Evolutionary conservation across 2,113 vertebrate genomes (phyloP), one percentile per base, ranked within the genome.

Genomic region (Periophthalmus modestus): DNA sequence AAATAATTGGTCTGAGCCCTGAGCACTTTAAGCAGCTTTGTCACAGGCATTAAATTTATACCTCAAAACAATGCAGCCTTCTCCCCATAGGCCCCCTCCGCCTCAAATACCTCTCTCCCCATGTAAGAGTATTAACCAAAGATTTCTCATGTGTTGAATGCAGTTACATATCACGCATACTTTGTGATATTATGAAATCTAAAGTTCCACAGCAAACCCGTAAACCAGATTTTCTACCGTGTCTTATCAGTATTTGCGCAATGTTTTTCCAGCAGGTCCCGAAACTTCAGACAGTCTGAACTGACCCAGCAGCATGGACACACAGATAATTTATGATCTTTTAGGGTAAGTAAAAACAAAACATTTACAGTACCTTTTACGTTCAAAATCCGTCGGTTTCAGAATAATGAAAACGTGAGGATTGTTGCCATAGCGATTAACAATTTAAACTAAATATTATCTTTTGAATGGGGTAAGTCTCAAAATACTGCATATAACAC

Each of bases 71-170:
- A 84, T 74, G 71, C 65, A 54, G 47, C 71, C 68, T 72, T 76
- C 50, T 66, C 68, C 75, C 68, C 19, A 48, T 24, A 14, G 59
- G 61, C 67, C 71, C 62, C 21, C 71, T n/a, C 62, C 68, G 18
- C 24, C 21, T 1, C 57, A 34, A 36, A 65, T 65, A 65, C 61
- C 61, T 34, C 61, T 85, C 85, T 84, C 90, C 87, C 78, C 89
- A 88, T 74, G n/a, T 92, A 93, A 93, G 90, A 90, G 86, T 80
- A 89, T 94, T 93, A 93, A 28, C 75, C 75, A 87, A 86, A 88
- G 80, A 90, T 84, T 86, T 85, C 84, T 91, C 89, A 90, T 74
- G 57, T 88, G 90, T 75, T 79, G 48, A 74, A 7, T 79, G 59
- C 55, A 69, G 39, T 55, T 74, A 63, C 75, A 63, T 57, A 59